Conservation (phyloP, 1,140 invertebrate genomes). For the Neodiprion fabricii region DNA sequence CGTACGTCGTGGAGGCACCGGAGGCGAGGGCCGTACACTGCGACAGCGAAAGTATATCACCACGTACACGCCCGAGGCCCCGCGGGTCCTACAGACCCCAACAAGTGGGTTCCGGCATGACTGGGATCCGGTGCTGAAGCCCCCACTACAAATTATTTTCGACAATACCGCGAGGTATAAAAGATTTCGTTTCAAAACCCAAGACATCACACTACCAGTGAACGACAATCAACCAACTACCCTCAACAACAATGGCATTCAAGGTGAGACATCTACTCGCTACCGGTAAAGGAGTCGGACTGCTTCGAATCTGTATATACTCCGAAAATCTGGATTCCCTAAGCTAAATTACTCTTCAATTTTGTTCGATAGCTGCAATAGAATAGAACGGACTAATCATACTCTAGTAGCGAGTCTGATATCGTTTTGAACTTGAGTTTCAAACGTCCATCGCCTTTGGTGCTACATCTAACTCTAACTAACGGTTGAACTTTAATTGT, state of each 20-base stretch:
- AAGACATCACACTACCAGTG: background rate
- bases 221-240: background rate
- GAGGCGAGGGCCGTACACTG: background rate
- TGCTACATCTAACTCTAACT: too few species aligned
- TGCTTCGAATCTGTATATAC: too few species aligned
- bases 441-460: background rate
- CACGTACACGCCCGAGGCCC: background rate
- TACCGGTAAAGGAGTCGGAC: background rate
- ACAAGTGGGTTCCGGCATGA: background rate
- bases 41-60: background rate
- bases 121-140: background rate
- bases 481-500: too few species aligned
- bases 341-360: background rate
- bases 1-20: background rate
- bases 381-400: background rate
- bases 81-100: background rate
- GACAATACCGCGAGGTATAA: background rate
- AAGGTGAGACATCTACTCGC: background rate
- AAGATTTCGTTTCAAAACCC: background rate
- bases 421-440: background rate
- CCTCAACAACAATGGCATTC: constrained; percentile 4
- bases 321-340: too few species aligned
- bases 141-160: background rate
- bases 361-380: background rate
- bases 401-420: background rate